A percentile compares a stretch with the other conserved stretches of the same genome.
These are phyloP conservation scores for Mionectes macconnelli DNA, from an alignment of 2,113 vertebrate species.

Conservation along the genomic window DNA sequence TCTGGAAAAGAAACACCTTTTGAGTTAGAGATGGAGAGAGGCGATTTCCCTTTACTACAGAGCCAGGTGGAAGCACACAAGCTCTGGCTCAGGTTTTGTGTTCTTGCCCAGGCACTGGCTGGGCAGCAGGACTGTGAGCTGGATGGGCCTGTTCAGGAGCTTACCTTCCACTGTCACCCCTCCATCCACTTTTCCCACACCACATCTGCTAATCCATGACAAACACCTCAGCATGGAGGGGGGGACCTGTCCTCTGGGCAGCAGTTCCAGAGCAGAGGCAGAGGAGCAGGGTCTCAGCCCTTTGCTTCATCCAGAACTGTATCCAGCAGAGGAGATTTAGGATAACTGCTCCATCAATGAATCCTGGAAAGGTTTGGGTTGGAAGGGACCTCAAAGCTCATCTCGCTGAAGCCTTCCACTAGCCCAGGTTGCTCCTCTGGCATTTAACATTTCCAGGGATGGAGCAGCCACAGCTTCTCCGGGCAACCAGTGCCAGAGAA, in stretches of 20 bases:
- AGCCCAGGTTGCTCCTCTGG: fast-evolving
- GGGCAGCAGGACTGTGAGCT: not conserved
- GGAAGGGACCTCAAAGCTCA: not conserved
- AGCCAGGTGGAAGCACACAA: not conserved
- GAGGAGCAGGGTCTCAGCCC: not conserved
- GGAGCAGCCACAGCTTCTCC: not conserved
- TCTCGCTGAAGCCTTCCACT: not conserved
- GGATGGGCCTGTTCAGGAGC: not conserved
- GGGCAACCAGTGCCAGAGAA: not conserved
- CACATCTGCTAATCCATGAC: no score
- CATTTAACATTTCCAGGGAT: not conserved
- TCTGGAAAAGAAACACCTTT: not conserved
- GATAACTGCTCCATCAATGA: not conserved
- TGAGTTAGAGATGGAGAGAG: not conserved
- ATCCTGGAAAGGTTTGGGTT: not conserved
- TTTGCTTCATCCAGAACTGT: not conserved
- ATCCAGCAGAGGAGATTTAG: not conserved
- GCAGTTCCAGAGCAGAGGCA: not conserved
- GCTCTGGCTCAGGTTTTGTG: not conserved
- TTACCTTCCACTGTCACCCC: not conserved
- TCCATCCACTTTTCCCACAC: not conserved
- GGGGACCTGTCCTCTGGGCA: not conserved
- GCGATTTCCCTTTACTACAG: not conserved
- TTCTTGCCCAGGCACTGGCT: not conserved
- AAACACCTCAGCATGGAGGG: not conserved